Conservation (phyloP, 2,113 vertebrate genomes). For the Cyphomyrus plagiostoma region DNA sequence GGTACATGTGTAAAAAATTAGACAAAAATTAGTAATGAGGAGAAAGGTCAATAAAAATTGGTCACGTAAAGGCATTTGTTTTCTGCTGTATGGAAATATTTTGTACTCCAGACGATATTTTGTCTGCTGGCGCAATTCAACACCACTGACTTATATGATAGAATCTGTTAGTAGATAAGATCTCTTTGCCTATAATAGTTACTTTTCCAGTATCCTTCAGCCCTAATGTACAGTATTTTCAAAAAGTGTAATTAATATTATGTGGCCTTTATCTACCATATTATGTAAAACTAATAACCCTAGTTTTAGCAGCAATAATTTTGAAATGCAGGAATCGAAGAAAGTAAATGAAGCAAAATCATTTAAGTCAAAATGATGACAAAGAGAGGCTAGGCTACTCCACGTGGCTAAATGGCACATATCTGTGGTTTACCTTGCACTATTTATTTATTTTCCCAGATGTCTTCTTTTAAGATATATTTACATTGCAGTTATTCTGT, state of each 20-base stretch:
- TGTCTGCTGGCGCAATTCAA: background rate
- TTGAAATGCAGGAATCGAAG: background rate
- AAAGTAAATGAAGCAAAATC: background rate
- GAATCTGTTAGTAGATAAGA: background rate
- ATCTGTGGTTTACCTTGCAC: background rate
- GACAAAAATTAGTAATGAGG: background rate
- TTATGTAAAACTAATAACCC: background rate
- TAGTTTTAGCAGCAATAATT: background rate
- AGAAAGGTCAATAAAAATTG: background rate
- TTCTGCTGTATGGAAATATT: background rate
- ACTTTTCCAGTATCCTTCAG: background rate
- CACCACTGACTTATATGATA: background rate
- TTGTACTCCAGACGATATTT: background rate
- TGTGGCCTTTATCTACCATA: background rate
- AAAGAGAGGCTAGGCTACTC: background rate
- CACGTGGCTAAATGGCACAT: background rate
- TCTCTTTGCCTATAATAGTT: background rate
- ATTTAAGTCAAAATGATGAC: background rate
- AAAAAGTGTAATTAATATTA: background rate
- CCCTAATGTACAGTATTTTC: background rate
- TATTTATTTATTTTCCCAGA: background rate
- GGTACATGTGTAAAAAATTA: background rate
- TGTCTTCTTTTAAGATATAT: background rate
- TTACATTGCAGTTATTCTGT: background rate
- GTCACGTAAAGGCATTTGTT: background rate